Evolutionary conservation across 2,888 invertebrate species (phyloP).

Genomic region (Cataglyphis albicans): DNA sequence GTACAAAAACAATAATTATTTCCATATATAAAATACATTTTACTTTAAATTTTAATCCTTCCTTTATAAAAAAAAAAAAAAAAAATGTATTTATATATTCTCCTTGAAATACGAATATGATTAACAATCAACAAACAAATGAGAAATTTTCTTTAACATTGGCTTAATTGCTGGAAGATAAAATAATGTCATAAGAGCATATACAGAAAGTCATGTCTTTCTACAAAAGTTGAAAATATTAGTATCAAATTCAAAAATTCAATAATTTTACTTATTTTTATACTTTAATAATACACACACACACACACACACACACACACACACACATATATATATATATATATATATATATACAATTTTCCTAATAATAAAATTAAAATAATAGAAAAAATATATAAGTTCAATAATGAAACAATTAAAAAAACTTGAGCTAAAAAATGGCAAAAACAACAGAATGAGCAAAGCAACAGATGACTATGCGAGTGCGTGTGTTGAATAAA

Average conservation of each 20-base stretch:
- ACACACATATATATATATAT: too few relatives aligned
- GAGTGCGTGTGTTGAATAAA: too few relatives aligned
- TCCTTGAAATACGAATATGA: conserved; percentile 1
- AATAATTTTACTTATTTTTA: not conserved
- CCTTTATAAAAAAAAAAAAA: not conserved
- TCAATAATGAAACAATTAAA: too few relatives aligned
- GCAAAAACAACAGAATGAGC: too few relatives aligned
- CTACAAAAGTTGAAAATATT: not conserved
- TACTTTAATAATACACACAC: not conserved
- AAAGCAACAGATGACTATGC: too few relatives aligned
- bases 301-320: too few relatives aligned
- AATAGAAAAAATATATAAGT: too few relatives aligned
- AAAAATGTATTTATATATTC: not conserved
- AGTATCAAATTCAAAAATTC: not conserved
- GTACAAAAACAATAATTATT: not conserved
- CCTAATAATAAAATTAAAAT: too few relatives aligned
- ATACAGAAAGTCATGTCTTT: not conserved
- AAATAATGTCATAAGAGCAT: not conserved
- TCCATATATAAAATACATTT: too few relatives aligned
- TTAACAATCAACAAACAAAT: not conserved
- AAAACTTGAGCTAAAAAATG: too few relatives aligned
- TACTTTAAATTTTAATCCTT: not conserved
- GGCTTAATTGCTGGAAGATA: conserved; percentile 4
- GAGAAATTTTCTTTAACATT: conserved; percentile 21
- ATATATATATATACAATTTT: not conserved